Evolutionary conservation across 1,140 invertebrate genomes (phyloP), one percentile per base, ranked within the genome.

Genomic region (Phenacoccus solenopsis): DNA sequence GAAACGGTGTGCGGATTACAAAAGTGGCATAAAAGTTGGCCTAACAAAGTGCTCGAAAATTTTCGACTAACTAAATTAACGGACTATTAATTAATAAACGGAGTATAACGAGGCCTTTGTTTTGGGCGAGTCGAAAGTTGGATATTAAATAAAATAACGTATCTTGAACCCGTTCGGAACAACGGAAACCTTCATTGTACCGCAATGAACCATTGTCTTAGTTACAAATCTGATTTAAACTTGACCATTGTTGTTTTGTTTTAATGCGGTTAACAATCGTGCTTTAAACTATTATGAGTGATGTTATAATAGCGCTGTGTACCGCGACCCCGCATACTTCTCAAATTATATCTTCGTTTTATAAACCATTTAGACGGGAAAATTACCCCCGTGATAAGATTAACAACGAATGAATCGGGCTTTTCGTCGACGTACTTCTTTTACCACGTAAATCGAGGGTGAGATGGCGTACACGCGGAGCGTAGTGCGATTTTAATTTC

Each of bases 261-360:
- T 49, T 49, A 49, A 49, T 49, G 38, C 38, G 38, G 38, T 49
- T 49, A 49, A 49, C 38, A 49, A 49, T 49, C 38, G 38, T 49
- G 20, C 38, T 49, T 49, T 49, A 49, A 49, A 49, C 38, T 49
- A 49, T 49, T 49, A 49, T 49, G 38, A 49, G 38, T 49, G 38
- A 49, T 49, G 38, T 49, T 49, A 49, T 49, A 49, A 49, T 49
- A 49, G 38, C 38, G n/a, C n/a, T n/a, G n/a, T n/a, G n/a, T n/a
- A n/a, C 38, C 38, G 38, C 38, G 38, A n/a, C n/a, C n/a, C n/a
- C n/a, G n/a, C n/a, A n/a, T n/a, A n/a, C n/a, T n/a, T n/a, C n/a
- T n/a, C n/a, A n/a, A 49, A 49, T 49, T 49, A 49, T 49, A 49
- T 49, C 38, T 49, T 49, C 38, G 38, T 49, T 49, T 49, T n/a